Evolutionary conservation across 1,140 invertebrate species (phyloP), one percentile per base, ranked within the genome.

Genomic region (Hestina assimilis): DNA sequence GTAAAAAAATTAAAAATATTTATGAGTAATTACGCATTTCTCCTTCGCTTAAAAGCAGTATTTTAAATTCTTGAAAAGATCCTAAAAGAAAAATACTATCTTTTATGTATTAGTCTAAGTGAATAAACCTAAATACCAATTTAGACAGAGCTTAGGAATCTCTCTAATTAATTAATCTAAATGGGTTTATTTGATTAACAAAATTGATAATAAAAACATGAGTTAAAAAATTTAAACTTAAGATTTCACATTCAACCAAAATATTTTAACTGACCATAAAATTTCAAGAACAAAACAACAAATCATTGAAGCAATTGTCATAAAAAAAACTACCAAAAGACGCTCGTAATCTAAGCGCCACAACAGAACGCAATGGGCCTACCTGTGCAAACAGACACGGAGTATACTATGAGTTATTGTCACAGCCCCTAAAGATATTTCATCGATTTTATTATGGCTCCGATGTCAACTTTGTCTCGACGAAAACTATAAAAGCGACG

Each of bases 371-470:
- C 43, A 55, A 31, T 24, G 38, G 26, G 63, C 59, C 72, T 87
- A 84, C 83, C 83, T 86, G 83, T 80, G 72, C 75, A 66, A 78
- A 80, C 72, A 59, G 64, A 67, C 70, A 83, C 77, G 80, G 80
- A 75, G 73, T 63, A 65, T 65, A 60, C 75, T 81, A 79, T 82
- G 80, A 84, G 66, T 87, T 82, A 82, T 79, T 66, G 55, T 64
- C 57, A 52, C 66, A 69, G 69, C 77, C 84, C 75, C 76, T 69
- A 55, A 64, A 79, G 73, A 87, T 87, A 87, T 83, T 82, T 87
- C 84, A 88, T 86, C 75, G 80, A 86, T 83, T 88, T 86, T 88
- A 88, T 88, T 84, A 75, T 82, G 84, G 84, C 84, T 83, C 84
- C 84, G 52, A 75, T 86, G 84, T 88, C 84, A 88, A 80, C 79